Evolutionary conservation across 2,797 vertebrate genomes (phyloP), one percentile per base, ranked within the genome.

Genomic region (Gymnodraco acuticeps): DNA sequence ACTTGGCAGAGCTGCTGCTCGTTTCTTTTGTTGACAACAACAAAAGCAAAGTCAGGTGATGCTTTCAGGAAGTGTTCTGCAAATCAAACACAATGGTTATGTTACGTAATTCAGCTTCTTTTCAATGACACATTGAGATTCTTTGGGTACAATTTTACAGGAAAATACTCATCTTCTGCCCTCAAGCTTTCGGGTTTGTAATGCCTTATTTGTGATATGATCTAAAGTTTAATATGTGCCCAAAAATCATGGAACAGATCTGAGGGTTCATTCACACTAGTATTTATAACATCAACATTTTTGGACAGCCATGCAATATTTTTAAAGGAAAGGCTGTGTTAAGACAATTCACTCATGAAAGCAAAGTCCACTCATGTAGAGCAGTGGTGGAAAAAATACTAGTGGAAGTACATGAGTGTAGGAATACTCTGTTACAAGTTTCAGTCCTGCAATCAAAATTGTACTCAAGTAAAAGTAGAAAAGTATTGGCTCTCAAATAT

Each of bases 1-100:
- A 67, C 46, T 76, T 85, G 77, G 84, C 65, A 72, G 54, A 71
- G 52, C 56, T 50, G 9, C 33, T 47, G 8, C 66, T 73, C 47
- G 53, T 27, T 31, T 14, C 61, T 77, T 63, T 78, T 64, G 0
- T 10, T 54, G 13, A 66, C 73, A 84, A 72, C 66, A 75, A 72
- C 66, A 71, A 60, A 46, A 0, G 13, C 31, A 54, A 62, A 54
- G 33, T 82, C 64, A 68, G 76, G 42, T 80, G 69, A 78, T 54
- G 33, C 8, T 38, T 38, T 38, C 33, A 9, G 33, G 33, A 38
- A 38, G 33, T 38, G 33, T 38, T 38, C 52, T 31, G 14, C 23
- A 27, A 27, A 53, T 53, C 14, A 16, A 54, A 15, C 52, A 54
- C 52, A 15, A 54, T 31, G 14, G 27, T 15, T 31, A 54, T 53